Base-by-base conservation (phyloP, 2,797 vertebrate species). In the Hypotaenidia okinawae region DNA sequence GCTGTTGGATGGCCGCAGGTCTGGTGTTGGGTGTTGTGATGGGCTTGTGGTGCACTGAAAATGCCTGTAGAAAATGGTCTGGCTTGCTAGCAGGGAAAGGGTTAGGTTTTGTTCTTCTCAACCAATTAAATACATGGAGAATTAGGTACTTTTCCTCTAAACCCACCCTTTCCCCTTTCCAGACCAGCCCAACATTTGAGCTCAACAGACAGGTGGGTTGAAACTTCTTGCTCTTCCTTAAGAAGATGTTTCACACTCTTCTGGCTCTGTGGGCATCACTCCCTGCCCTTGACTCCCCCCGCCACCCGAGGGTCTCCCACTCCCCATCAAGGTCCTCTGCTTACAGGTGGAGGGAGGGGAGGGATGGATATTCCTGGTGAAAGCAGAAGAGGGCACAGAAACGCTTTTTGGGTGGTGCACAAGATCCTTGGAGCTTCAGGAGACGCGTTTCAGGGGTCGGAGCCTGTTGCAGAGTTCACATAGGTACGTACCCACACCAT, bases 1-100 rank as follows among this genome's bases (percentile, higher is more conserved):
- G 59, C 75, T 12, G 0, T 14, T 3, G 13, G 45, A 15, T 0
- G 2, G 43, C 69, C 22, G 6, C 0, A 0, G 57, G n/a, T 72
- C 21, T 73, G 24, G 1, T 9, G 22, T 3, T 43, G 82, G 55
- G 32, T 30, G 62, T 54, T 54, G 77, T 0, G 0, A 11, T 30
- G 24, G 18, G 66, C 51, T 78, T 58, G 51, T 32, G 62, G 5
- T 1, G 4, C 28, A 6, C 73, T 83, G 37, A 47, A 45, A 63
- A 54, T 28, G 10, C 45, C 35, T 13, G 16, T 69, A 54, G 52
- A 13, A 39, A 83, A 74, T 13, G 11, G 2, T 72, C 55, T 87
- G 59, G 24, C 7, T 12, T 12, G 23, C 33, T 16, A 43, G 12
- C 21, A 23, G 7, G 33, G 15, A 11, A 76, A 79, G 69, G 3